A percentile compares a stretch with the other conserved stretches of the same genome.
phyloP scores from a whole-genome alignment of 2,113 vertebrate species.

The Lophius piscatorius region DNA sequence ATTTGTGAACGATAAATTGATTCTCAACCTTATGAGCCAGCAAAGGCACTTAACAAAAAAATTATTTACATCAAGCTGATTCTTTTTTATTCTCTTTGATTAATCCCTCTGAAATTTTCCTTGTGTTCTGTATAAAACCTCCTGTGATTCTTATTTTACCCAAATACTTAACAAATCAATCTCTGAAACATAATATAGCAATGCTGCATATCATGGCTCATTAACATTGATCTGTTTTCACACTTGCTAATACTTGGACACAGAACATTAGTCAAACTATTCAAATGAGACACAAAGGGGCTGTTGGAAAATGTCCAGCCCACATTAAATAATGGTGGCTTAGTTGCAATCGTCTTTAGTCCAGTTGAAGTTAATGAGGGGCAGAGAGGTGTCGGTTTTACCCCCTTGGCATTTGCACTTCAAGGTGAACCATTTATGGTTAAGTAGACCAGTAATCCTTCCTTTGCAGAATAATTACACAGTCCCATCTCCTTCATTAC shows the following conservation, averaged over 20 bases:
- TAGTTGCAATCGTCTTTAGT: conserved; percentile 25
- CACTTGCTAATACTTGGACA: conserved; percentile 18
- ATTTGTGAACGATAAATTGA: too few relatives aligned
- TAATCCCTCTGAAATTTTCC: background rate
- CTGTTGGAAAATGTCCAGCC: conserved; percentile 47
- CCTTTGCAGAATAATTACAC: conserved; percentile 70
- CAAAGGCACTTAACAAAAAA: too few relatives aligned
- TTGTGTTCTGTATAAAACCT: background rate
- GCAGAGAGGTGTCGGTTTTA: conserved; percentile 53
- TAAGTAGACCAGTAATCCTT: conserved; percentile 71
- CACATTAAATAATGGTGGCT: conserved; percentile 42
- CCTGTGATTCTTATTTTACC: conserved; percentile 23
- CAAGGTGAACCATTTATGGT: conserved; percentile 74
- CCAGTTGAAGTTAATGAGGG: conserved; percentile 56
- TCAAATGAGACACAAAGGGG: conserved; percentile 48
- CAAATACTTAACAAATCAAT: conserved; percentile 36
- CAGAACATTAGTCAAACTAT: conserved; percentile 57
- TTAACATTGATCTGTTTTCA: conserved; percentile 41
- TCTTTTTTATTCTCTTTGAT: conserved; percentile 1
- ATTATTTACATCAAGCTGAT: too few relatives aligned
- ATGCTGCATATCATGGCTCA: conserved; percentile 1
- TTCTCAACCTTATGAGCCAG: background rate
- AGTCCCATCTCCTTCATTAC: conserved; percentile 74
- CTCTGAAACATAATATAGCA: background rate
- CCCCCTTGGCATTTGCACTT: conserved; percentile 67